Conservation (phyloP, 1,140 invertebrate genomes). For the Drosophila pseudoananassae region DNA sequence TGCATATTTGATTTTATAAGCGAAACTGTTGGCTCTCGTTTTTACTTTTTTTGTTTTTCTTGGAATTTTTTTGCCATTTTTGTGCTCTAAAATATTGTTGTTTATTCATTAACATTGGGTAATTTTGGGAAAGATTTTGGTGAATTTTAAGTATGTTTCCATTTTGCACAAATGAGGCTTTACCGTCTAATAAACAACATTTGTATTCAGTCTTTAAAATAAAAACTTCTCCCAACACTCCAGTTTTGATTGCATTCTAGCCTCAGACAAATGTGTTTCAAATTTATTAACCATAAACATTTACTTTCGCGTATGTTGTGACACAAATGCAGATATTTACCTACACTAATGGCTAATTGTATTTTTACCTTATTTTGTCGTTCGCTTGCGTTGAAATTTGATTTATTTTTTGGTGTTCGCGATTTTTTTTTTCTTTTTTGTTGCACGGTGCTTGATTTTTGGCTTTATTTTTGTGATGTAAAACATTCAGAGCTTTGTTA, state of each 20-base stretch:
- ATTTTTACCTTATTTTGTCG: constrained; percentile 42
- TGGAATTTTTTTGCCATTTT: constrained; percentile 5
- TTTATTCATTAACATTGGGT: constrained; percentile 27
- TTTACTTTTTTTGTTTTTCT: constrained; percentile 22
- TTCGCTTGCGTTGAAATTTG: constrained; percentile 62
- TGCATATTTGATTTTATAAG: constrained; percentile 56
- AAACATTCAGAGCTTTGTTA: constrained; percentile 51
- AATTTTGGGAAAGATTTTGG: constrained; percentile 17
- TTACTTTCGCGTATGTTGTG: constrained; percentile 27
- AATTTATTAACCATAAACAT: constrained; percentile 15
- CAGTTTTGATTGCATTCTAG: constrained; percentile 41
- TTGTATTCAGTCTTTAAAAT: constrained; percentile 67
- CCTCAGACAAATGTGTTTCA: constrained; percentile 24
- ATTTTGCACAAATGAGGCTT: constrained; percentile 9
- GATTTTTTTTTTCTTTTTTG: constrained; percentile 42
- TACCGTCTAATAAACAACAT: constrained; percentile 25
- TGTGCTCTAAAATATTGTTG: constrained; percentile 24
- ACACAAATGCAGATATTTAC: constrained; percentile 49
- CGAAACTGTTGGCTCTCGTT: constrained; percentile 30
- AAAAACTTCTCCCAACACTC: constrained; percentile 43
- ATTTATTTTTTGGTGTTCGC: constrained; percentile 56
- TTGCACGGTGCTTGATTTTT: constrained; percentile 72
- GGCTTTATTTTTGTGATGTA: constrained; percentile 52
- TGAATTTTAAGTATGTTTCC: constrained; percentile 1
- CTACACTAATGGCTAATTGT: constrained; percentile 70